Conservation (phyloP, 2,888 invertebrate species). For the Digitonthophagus gazella region DNA sequence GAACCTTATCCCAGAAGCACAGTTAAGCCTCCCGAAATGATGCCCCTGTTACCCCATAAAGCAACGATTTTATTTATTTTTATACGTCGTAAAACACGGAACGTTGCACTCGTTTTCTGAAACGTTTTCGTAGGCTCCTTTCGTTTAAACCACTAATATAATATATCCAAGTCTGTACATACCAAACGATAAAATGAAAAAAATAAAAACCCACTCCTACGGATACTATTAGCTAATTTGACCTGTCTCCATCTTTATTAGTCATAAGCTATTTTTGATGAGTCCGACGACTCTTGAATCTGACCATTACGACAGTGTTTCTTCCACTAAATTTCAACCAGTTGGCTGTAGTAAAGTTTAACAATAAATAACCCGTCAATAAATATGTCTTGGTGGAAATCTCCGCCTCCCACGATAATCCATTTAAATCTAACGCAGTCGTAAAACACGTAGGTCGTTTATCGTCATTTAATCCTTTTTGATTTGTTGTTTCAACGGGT, state of each 20-base stretch:
- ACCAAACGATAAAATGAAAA: neutral
- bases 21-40: neutral
- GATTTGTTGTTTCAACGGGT: conserved; percentile 5
- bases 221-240: neutral
- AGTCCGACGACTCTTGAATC: neutral
- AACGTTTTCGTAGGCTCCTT: neutral
- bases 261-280: neutral
- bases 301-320: conserved; percentile 9
- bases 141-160: neutral
- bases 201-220: neutral
- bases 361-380: conserved; percentile 11
- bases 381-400: conserved; percentile 15
- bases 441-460: neutral
- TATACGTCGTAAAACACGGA: neutral
- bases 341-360: conserved; percentile 1
- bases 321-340: conserved; percentile 7
- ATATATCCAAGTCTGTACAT: neutral
- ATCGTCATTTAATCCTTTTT: conserved; percentile 6
- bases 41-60: neutral
- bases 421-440: conserved; percentile 15
- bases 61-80: neutral
- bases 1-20: neutral
- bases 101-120: neutral
- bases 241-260: neutral
- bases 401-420: conserved; percentile 10